Conservation (phyloP, 2,888 invertebrate species). For the Pammene aurita region DNA sequence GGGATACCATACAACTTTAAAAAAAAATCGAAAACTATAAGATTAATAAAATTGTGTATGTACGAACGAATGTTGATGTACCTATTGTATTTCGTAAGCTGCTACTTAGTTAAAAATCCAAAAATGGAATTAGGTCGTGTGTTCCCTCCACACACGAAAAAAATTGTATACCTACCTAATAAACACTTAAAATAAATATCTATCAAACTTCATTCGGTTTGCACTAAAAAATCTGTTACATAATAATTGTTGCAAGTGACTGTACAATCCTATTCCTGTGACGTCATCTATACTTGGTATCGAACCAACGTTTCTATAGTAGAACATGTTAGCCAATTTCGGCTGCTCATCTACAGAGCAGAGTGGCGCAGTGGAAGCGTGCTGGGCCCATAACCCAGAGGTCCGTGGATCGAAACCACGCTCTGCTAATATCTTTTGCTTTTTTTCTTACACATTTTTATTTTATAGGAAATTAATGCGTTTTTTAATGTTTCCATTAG, state of each 20-base stretch:
- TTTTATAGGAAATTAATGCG: background rate
- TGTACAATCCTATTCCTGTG: background rate
- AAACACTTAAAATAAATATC: too few species aligned
- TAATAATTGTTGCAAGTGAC: background rate
- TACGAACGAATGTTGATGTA: too few species aligned
- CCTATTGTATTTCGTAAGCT: too few species aligned
- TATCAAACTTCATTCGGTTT: too few species aligned
- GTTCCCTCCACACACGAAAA: too few species aligned
- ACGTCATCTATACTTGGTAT: background rate
- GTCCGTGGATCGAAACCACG: slow-evolving; percentile 95
- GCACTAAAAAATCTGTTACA: too few species aligned
- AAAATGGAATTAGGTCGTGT: too few species aligned
- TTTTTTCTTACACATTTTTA: background rate
- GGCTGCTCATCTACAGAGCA: slow-evolving; percentile 69
- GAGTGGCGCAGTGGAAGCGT: slow-evolving; percentile 93
- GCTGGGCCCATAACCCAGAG: slow-evolving; percentile 94
- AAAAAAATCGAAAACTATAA: too few species aligned
- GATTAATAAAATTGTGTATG: too few species aligned
- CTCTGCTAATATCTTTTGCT: slow-evolving; percentile 80
- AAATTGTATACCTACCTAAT: too few species aligned
- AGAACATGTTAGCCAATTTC: background rate
- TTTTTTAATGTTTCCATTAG: background rate
- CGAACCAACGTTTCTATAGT: background rate
- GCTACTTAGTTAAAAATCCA: too few species aligned
- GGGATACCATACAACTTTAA: too few species aligned